Conservation (phyloP, 2,888 invertebrate genomes). For the Lepidonotus clava region DNA sequence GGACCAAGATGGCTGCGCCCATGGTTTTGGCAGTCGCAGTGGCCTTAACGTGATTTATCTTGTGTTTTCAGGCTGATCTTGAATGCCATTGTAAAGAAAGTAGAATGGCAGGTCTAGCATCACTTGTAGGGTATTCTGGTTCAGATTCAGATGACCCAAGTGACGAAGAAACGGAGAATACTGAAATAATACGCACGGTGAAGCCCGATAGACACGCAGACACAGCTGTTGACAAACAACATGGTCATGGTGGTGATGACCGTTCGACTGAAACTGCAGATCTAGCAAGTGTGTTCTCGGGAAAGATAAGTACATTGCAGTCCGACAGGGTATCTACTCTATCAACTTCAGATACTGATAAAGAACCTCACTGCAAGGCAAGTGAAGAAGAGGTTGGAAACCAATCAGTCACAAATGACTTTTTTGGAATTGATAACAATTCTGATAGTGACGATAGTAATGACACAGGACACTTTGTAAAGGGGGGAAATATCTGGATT, state of each 20-base stretch:
- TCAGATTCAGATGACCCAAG: slow-evolving; percentile 2
- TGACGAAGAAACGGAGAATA: neutral
- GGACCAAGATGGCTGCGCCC: slow-evolving; percentile 18
- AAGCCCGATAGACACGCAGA: neutral
- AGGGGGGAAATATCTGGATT: neutral
- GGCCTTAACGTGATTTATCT: no score
- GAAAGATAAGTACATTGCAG: neutral
- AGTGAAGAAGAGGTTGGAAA: no score
- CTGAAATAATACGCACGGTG: neutral
- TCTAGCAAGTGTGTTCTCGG: neutral
- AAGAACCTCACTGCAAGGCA: no score
- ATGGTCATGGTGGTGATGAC: neutral
- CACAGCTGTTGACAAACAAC: neutral
- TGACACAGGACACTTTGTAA: neutral
- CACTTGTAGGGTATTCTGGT: slow-evolving; percentile 8
- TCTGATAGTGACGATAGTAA: neutral
- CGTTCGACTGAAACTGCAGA: neutral
- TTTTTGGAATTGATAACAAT: neutral
- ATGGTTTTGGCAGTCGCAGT: no score
- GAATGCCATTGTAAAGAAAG: no score
- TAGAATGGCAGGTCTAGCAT: neutral
- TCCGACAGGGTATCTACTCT: no score
- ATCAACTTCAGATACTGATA: no score
- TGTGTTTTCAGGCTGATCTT: no score
- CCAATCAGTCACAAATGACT: no score